phyloP scores from a whole-genome alignment of 1,140 invertebrate genomes.

The Eurosta solidaginis region DNA sequence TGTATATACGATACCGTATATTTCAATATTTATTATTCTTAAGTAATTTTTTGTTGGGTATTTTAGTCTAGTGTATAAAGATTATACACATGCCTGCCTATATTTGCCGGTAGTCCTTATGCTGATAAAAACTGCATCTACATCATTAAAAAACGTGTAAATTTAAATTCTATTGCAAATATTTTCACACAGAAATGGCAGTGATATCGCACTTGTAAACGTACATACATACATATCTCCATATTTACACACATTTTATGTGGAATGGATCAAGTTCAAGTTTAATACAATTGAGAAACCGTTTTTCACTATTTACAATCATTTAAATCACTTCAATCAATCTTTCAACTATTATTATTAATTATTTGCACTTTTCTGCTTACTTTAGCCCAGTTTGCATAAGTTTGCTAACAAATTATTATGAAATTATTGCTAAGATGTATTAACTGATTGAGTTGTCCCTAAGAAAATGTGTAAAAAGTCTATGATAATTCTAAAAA shows the following conservation, averaged over 20 bases:
- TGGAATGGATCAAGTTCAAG: constrained; percentile 4
- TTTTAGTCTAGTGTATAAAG: too few species aligned
- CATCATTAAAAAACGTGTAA: neutral
- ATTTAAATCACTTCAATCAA: constrained; percentile 18
- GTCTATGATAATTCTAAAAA: too few species aligned
- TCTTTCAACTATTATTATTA: neutral
- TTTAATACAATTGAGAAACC: neutral
- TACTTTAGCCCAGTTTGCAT: too few species aligned
- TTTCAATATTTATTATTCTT: too few species aligned
- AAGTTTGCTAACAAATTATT: too few species aligned
- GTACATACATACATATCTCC: neutral
- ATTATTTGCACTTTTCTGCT: too few species aligned
- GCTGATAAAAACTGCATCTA: neutral
- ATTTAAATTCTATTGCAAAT: neutral
- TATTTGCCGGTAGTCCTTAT: neutral
- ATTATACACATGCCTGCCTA: too few species aligned
- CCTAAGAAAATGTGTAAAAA: too few species aligned
- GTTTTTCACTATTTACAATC: neutral
- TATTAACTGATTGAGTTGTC: too few species aligned
- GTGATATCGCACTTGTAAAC: neutral
- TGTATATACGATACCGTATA: too few species aligned
- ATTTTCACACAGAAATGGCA: neutral
- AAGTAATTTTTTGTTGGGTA: too few species aligned
- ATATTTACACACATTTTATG: neutral
- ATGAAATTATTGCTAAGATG: too few species aligned